phyloP scores from a whole-genome alignment of 2,113 vertebrate species.

The Ammodytes dubius region DNA sequence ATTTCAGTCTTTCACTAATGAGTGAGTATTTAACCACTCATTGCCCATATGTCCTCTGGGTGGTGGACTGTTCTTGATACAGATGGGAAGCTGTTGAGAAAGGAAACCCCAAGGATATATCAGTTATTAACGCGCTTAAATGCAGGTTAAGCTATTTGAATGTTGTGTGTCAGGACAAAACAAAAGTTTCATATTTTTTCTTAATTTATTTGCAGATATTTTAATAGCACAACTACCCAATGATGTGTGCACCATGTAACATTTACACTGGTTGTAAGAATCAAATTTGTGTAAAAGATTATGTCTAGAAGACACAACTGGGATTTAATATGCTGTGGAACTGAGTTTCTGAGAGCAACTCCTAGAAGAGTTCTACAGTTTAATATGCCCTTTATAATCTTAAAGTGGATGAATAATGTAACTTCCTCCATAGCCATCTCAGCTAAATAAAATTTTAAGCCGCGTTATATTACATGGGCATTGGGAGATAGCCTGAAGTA shows the following conservation, averaged over 20 bases:
- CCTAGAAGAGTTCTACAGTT: conserved; percentile 55
- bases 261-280: conserved; percentile 32
- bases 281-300: conserved; percentile 41
- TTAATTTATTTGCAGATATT: not conserved
- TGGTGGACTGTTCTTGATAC: conserved; percentile 13
- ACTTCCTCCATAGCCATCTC: conserved; percentile 59
- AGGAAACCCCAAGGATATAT: conserved; percentile 25
- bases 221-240: conserved; percentile 13
- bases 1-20: conserved; percentile 63
- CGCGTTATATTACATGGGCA: conserved; percentile 53
- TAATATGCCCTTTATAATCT: conserved; percentile 68
- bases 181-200: not conserved
- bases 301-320: conserved; percentile 39
- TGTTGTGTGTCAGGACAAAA: not conserved
- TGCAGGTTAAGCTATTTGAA: conserved; percentile 15
- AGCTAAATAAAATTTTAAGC: conserved; percentile 70
- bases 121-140: conserved; percentile 10
- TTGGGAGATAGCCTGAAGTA: conserved; percentile 40
- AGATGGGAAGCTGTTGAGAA: conserved; percentile 47
- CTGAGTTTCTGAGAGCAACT: conserved; percentile 18
- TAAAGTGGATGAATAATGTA: conserved; percentile 75
- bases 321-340: conserved; percentile 45
- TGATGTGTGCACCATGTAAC: conserved; percentile 1
- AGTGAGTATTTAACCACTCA: conserved; percentile 49
- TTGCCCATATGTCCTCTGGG: conserved; percentile 57